These are phyloP conservation scores for Apis dorsata DNA, from an alignment of 1,140 invertebrate species.

Conservation along the genomic window DNA sequence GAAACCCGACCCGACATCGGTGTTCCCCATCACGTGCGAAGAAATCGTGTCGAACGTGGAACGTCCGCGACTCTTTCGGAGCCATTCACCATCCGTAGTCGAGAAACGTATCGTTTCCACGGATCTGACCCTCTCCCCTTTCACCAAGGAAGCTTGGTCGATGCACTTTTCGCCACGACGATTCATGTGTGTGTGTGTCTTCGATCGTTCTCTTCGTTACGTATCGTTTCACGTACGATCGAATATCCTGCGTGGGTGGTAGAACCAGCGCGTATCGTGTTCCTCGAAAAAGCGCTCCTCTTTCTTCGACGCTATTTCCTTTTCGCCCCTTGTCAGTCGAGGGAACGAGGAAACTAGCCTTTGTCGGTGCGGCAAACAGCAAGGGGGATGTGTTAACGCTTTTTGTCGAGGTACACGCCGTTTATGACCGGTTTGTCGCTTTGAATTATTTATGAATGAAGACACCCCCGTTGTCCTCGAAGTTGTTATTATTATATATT, in stretches of 20 bases:
- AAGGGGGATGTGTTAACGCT: neutral
- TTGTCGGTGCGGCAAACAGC: neutral
- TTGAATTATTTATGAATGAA: too few relatives aligned
- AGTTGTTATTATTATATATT: too few relatives aligned
- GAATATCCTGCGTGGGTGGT: slow-evolving; percentile 24
- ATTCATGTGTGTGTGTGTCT: neutral
- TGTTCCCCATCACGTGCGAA: neutral
- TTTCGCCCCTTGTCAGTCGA: neutral
- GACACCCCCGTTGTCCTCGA: too few relatives aligned
- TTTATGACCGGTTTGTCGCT: too few relatives aligned
- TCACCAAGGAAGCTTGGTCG: neutral
- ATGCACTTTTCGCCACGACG: slow-evolving; percentile 6
- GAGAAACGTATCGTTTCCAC: neutral
- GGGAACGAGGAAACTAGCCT: neutral
- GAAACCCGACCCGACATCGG: neutral
- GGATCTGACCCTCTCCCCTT: neutral
- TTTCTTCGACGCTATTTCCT: neutral
- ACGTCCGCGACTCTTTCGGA: neutral
- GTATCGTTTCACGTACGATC: slow-evolving; percentile 53
- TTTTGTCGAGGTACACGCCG: neutral
- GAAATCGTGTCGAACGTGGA: slow-evolving; percentile 6
- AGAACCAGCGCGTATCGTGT: slow-evolving; percentile 21
- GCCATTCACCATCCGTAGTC: neutral
- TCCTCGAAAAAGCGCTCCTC: slow-evolving; percentile 50
- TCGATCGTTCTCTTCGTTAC: slow-evolving; percentile 50